A percentile compares a stretch with the other conserved stretches of the same genome.
These are phyloP conservation scores for Xerus inauris DNA, from an alignment of 2,113 vertebrate genomes.

Conservation along the genomic window DNA sequence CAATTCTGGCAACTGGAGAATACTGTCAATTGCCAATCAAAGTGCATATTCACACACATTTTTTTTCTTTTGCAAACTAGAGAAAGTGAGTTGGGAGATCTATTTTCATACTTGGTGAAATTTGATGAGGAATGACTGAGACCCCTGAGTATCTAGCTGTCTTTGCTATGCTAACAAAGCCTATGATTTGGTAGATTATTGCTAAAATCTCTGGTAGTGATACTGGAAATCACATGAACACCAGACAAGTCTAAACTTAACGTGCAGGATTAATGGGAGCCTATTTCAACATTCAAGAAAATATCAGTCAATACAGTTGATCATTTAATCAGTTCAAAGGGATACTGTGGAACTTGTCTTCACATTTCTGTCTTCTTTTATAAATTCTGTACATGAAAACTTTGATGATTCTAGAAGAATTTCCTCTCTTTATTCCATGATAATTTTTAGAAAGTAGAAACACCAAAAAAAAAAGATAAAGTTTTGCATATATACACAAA, in stretches of 20 bases:
- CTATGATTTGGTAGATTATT: background rate
- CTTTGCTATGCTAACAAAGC: background rate
- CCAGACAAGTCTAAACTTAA: background rate
- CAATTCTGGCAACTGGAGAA: conserved; percentile 15
- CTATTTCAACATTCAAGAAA: background rate
- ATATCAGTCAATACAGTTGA: background rate
- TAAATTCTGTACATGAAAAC: background rate
- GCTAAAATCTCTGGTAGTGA: background rate
- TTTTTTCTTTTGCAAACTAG: background rate
- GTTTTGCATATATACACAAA: background rate
- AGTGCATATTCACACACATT: background rate
- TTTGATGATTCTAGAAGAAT: background rate
- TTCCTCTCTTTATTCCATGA: background rate
- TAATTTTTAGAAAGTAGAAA: background rate
- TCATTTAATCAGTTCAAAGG: background rate
- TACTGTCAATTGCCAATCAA: background rate
- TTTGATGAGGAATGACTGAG: background rate
- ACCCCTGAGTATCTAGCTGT: background rate
- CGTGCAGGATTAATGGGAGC: background rate
- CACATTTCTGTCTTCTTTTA: background rate
- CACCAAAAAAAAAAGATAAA: background rate
- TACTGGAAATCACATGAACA: background rate
- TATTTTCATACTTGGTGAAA: background rate
- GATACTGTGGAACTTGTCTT: background rate
- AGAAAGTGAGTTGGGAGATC: background rate